Conservation (phyloP, 1,140 invertebrate genomes). For the Diplogasteroides magnus region DNA sequence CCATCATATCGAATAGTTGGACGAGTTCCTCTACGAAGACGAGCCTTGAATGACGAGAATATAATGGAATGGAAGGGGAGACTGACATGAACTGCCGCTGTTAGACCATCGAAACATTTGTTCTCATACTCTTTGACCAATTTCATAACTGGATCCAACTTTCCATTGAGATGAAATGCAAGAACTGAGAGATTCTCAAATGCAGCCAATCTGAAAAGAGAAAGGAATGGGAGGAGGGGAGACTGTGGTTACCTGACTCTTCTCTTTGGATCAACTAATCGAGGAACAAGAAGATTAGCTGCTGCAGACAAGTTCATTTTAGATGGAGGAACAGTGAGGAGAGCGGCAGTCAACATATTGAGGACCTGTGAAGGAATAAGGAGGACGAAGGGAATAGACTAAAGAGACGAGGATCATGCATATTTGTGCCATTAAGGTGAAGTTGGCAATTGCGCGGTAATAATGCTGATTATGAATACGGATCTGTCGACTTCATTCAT, state of each 20-base stretch:
- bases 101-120: conserved; percentile 16
- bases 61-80: neutral
- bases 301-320: conserved; percentile 23
- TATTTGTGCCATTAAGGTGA: neutral
- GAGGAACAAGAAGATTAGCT: conserved; percentile 23
- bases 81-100: conserved; percentile 10
- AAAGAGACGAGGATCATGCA: no score
- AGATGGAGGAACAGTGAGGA: conserved; percentile 19
- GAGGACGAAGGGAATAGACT: no score
- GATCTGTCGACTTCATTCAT: no score
- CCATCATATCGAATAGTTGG: conserved; percentile 31
- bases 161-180: conserved; percentile 26
- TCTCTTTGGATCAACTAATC: conserved; percentile 24
- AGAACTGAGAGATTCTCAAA: conserved; percentile 31
- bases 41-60: conserved; percentile 18
- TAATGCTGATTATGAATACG: no score
- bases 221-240: no score
- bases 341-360: conserved; percentile 28
- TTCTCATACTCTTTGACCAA: conserved; percentile 24
- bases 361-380: conserved; percentile 14
- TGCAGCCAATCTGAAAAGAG: conserved; percentile 26
- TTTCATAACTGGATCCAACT: conserved; percentile 25
- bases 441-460: no score
- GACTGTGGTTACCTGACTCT: conserved; percentile 32
- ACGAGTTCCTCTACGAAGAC: conserved; percentile 18